phyloP scores from a whole-genome alignment of 1,140 invertebrate genomes.

The Drosophila sucinea region DNA sequence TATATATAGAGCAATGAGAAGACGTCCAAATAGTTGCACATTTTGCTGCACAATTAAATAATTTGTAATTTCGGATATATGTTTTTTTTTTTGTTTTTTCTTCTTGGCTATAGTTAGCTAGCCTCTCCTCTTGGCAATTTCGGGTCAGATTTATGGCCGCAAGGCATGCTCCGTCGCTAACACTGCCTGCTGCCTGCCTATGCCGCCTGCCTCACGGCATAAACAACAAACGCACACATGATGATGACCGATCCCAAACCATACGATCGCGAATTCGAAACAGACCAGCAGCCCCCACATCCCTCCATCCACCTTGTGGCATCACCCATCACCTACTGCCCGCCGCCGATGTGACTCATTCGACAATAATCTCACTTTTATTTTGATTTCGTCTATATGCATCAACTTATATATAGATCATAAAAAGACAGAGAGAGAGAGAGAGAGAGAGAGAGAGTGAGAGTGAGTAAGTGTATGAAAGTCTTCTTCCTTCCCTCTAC shows the following conservation, averaged over 20 bases:
- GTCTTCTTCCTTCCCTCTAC: not conserved
- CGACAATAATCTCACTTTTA: conserved; percentile 80
- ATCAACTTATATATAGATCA: conserved; percentile 38
- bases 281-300: no score
- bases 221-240: conserved; percentile 52
- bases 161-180: conserved; percentile 58
- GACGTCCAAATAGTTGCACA: conserved; percentile 53
- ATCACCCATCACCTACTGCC: not conserved
- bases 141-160: conserved; percentile 54
- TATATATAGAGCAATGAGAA: conserved; percentile 3
- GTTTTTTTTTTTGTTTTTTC: no score
- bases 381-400: conserved; percentile 72
- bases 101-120: conserved; percentile 5
- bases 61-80: conserved; percentile 49
- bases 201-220: conserved; percentile 29
- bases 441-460: not conserved
- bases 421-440: conserved; percentile 2
- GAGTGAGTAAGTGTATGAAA: not conserved
- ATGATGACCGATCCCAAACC: conserved; percentile 46
- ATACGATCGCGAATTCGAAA: no score
- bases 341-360: conserved; percentile 61
- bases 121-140: conserved; percentile 50
- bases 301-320: not conserved
- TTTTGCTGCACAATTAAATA: conserved; percentile 70
- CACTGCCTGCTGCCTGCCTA: conserved; percentile 24